Conservation (phyloP, 2,797 vertebrate species). For the Molossus molossus region DNA sequence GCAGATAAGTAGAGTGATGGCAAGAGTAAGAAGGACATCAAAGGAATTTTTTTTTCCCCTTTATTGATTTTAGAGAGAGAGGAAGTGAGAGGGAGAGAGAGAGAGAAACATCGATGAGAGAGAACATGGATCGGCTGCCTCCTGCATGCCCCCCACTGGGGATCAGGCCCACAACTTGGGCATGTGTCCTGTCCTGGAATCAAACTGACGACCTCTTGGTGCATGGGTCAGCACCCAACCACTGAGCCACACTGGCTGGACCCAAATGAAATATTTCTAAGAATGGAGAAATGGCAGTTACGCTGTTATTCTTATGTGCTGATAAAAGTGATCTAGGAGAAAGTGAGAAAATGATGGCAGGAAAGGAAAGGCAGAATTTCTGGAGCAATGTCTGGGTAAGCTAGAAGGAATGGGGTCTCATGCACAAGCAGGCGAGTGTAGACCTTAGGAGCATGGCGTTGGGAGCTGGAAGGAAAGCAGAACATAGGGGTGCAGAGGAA, state of each 20-base stretch:
- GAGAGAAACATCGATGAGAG: too few relatives aligned
- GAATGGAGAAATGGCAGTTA: background rate
- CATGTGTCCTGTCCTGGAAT: too few relatives aligned
- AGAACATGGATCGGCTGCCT: too few relatives aligned
- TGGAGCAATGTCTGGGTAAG: background rate
- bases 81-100: too few relatives aligned
- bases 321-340: background rate
- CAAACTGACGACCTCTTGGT: too few relatives aligned
- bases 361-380: background rate
- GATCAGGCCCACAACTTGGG: too few relatives aligned
- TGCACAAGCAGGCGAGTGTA: background rate
- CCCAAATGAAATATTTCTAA: background rate
- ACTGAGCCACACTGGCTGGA: too few relatives aligned
- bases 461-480: background rate
- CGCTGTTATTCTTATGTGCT: background rate
- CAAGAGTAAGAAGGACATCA: background rate
- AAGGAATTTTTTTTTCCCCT: too few relatives aligned
- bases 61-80: too few relatives aligned
- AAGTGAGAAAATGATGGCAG: background rate
- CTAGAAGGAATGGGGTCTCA: background rate
- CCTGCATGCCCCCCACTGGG: too few relatives aligned
- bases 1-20: background rate
- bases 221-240: too few relatives aligned
- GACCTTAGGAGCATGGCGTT: background rate
- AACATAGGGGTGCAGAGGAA: background rate